A percentile compares a stretch with the other conserved stretches of the same genome.
Conservation (phyloP, 1,140 invertebrate species). For the Musca domestica region DNA sequence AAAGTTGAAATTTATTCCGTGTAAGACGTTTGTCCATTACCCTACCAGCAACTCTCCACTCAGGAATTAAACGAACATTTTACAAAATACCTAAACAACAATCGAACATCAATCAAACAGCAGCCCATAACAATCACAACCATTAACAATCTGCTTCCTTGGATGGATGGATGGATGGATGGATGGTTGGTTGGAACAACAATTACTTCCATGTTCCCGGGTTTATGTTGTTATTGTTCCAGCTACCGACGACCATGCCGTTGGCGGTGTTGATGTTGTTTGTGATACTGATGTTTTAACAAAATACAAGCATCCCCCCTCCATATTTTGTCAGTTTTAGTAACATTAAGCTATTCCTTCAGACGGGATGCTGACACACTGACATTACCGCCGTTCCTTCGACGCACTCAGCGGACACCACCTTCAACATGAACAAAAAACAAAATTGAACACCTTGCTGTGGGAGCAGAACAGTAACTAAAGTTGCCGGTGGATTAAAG, state of each 20-base stretch:
- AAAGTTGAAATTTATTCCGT: too few species aligned
- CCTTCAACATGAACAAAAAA: neutral
- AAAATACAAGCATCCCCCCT: neutral
- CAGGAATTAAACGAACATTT: conserved; percentile 17
- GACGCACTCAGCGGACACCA: neutral
- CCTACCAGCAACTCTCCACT: neutral
- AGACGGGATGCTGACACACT: too few species aligned
- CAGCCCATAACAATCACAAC: conserved; percentile 26
- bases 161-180: conserved; percentile 32
- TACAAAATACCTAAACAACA: conserved; percentile 29
- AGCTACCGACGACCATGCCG: conserved; percentile 1
- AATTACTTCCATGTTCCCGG: conserved; percentile 13
- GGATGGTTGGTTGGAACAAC: conserved; percentile 9
- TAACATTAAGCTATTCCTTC: too few species aligned
- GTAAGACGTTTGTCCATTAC: neutral
- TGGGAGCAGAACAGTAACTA: too few species aligned
- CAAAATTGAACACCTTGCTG: too few species aligned
- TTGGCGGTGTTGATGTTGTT: neutral
- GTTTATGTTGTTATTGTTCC: neutral
- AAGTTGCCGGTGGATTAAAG: conserved; percentile 7
- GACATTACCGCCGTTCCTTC: too few species aligned
- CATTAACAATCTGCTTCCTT: conserved; percentile 27
- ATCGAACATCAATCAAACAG: conserved; percentile 53
- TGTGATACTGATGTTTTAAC: conserved; percentile 1
- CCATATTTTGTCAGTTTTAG: too few species aligned